These are phyloP conservation scores for Limnephilus auricula DNA, from an alignment of 2,888 invertebrate genomes.

Conservation along the genomic window DNA sequence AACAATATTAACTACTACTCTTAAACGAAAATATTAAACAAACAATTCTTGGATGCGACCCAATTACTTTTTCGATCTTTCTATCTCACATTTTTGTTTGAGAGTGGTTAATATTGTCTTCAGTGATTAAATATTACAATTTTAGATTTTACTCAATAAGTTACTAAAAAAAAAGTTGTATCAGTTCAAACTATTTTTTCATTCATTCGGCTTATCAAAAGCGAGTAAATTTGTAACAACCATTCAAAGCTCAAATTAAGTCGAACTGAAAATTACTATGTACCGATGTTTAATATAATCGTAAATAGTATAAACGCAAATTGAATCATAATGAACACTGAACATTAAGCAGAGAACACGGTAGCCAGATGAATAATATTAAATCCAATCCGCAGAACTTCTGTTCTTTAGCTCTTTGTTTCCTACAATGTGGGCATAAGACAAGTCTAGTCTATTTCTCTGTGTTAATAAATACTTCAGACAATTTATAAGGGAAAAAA, in stretches of 20 bases:
- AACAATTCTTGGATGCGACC: too few relatives aligned
- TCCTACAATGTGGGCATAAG: background rate
- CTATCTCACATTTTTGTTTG: too few relatives aligned
- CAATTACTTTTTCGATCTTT: too few relatives aligned
- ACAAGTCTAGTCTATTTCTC: background rate
- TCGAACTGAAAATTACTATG: background rate
- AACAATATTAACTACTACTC: too few relatives aligned
- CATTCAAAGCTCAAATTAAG: background rate
- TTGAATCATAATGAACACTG: slow-evolving; percentile 20
- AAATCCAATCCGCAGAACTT: background rate
- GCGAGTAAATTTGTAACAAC: background rate
- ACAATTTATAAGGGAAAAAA: slow-evolving; percentile 44
- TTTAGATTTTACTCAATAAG: too few relatives aligned
- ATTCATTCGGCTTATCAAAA: background rate
- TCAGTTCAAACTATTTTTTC: background rate
- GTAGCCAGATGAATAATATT: background rate
- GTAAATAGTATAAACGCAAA: slow-evolving; percentile 4
- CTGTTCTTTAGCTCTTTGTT: background rate
- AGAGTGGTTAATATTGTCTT: too few relatives aligned
- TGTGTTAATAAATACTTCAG: slow-evolving; percentile 15
- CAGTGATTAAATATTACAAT: too few relatives aligned
- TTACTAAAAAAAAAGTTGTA: too few relatives aligned
- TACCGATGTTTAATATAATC: background rate
- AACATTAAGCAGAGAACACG: background rate
- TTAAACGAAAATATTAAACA: too few relatives aligned